Evolutionary conservation across 2,888 invertebrate genomes (phyloP), one percentile per base, ranked within the genome.

Genomic region (Pheosia tremula): DNA sequence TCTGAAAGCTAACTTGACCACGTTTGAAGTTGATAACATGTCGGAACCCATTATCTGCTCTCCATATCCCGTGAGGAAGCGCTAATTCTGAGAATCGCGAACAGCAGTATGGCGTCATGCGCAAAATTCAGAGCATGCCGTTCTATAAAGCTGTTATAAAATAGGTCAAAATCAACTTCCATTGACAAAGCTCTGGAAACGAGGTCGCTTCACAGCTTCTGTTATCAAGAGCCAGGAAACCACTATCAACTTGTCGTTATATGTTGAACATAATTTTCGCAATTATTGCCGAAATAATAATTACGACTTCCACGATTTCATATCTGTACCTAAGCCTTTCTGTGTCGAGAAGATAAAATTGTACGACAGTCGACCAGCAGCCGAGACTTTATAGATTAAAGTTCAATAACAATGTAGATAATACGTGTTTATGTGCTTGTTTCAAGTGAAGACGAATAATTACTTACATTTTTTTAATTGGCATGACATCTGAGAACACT

Each of bases 161-260:
- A 82, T 91, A 80, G 93, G 93, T 93, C 92, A 93, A 93, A 93
- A 93, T 90, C 92, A 91, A 83, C 86, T 75, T 85, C 87, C 87
- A 90, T 87, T 88, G 84, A 90, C 90, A 88, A 89, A 91, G 90
- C 89, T 89, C 82, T 86, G 78, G 81, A 89, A 87, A 89, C 80
- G 91, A 86, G 92, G 92, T 85, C 91, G 88, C 84, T 84, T 79
- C 84, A 86, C 83, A 80, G 81, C 83, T 79, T 80, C 83, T 80
- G 80, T 90, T 93, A 93, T 93, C 93, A 72, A 74, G 71, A 75
- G 78, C 80, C 91, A 90, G 93, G 93, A 93, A 90, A 74, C 85
- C 76, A 83, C 82, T 93, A 93, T 93, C 93, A 88, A 89, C 83
- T 89, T 90, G 90, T 89, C 91, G 91, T 87, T 90, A 85, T 86